Conservation (phyloP, 2,113 vertebrate species). For the Gymnocephalus cernua region DNA sequence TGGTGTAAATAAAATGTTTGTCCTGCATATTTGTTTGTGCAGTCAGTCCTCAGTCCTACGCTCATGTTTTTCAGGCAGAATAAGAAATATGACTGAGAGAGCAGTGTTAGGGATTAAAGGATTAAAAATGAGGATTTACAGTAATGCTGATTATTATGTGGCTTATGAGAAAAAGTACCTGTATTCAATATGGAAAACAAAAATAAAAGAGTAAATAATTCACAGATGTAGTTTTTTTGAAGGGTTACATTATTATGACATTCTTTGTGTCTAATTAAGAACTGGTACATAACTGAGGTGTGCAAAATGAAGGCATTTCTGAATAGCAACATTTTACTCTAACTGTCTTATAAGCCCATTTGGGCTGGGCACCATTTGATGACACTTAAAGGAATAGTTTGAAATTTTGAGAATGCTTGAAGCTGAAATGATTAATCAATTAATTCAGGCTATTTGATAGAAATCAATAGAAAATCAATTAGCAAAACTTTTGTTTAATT, state of each 20-base stretch:
- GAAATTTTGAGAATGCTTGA: no score
- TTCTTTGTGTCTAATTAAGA: not conserved
- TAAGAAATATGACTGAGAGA: conserved; percentile 25
- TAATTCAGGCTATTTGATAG: no score
- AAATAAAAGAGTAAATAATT: conserved; percentile 16
- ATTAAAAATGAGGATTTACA: conserved; percentile 50
- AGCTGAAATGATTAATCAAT: no score
- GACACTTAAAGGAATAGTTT: no score
- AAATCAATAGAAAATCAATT: no score
- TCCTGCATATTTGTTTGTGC: conserved; percentile 28
- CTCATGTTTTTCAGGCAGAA: conserved; percentile 21
- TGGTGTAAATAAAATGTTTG: conserved; percentile 46
- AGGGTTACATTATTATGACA: not conserved
- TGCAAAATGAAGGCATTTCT: not conserved
- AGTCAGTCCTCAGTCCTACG: not conserved
- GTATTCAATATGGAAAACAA: conserved; percentile 17
- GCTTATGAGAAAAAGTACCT: conserved; percentile 27
- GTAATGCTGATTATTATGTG: conserved; percentile 50
- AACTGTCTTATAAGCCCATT: no score
- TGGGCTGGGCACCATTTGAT: no score
- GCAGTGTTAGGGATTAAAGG: conserved; percentile 39
- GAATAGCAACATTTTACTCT: not conserved
- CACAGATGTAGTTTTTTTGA: conserved; percentile 1
- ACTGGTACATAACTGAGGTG: not conserved
- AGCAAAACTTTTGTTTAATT: no score